Conservation (phyloP, 1,140 invertebrate genomes). For the Ganaspis sp. region DNA sequence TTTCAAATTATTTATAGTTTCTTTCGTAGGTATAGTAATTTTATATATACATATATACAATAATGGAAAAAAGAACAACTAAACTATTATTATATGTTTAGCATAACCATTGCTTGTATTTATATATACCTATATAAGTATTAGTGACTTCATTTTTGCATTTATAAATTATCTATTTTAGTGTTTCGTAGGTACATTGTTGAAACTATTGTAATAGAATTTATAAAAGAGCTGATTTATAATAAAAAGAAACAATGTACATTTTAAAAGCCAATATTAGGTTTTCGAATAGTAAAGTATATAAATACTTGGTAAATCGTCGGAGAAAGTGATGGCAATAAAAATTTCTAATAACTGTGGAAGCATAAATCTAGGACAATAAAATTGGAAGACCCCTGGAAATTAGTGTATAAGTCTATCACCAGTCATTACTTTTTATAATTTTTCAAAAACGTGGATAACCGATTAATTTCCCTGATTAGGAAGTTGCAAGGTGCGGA, state of each 20-base stretch:
- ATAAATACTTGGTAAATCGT: neutral
- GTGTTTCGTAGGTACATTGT: too few species aligned
- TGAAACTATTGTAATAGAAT: too few species aligned
- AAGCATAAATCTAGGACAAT: neutral
- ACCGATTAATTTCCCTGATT: slow-evolving; percentile 44
- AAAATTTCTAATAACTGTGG: slow-evolving; percentile 11
- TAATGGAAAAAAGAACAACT: too few species aligned
- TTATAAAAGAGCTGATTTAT: too few species aligned
- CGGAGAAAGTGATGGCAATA: slow-evolving; percentile 12
- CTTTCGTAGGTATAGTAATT: too few species aligned
- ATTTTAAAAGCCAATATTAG: neutral
- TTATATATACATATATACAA: too few species aligned
- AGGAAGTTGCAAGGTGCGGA: slow-evolving; percentile 64
- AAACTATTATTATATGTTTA: too few species aligned
- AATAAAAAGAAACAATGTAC: neutral
- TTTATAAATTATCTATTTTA: too few species aligned
- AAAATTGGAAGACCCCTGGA: neutral
- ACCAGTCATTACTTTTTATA: slow-evolving; percentile 15
- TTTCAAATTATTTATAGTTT: neutral
- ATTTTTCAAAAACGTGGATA: slow-evolving; percentile 1
- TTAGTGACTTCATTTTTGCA: too few species aligned
- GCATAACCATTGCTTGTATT: too few species aligned
- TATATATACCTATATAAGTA: too few species aligned
- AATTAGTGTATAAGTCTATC: neutral
- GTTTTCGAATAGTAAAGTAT: neutral